Conservation (phyloP, 2,888 invertebrate genomes). For the Lochmaea crataegi region DNA sequence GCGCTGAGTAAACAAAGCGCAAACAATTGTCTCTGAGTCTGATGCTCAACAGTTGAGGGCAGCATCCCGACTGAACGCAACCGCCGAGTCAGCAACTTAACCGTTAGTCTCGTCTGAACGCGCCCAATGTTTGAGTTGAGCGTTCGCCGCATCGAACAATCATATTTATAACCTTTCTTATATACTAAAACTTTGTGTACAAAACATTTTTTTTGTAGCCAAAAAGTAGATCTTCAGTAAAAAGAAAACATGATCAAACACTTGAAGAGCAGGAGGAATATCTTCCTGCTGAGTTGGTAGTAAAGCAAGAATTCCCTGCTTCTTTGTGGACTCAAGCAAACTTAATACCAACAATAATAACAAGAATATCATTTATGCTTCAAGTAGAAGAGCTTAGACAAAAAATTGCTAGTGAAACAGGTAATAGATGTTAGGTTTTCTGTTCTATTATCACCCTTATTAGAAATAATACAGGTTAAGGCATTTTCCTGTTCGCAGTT, state of each 20-base stretch:
- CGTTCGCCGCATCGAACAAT: too few species aligned
- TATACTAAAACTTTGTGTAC: too few species aligned
- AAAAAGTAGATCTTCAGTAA: constrained; percentile 59
- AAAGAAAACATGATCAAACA: constrained; percentile 62
- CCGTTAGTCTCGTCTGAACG: too few species aligned
- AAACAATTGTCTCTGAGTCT: too few species aligned
- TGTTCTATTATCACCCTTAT: neutral
- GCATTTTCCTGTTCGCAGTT: too few species aligned
- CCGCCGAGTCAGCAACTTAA: too few species aligned
- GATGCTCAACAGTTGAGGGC: too few species aligned
- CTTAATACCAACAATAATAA: constrained; percentile 85
- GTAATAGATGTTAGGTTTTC: constrained; percentile 7
- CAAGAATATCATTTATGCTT: constrained; percentile 78
- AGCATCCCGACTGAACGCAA: too few species aligned
- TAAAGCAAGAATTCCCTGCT: constrained; percentile 76
- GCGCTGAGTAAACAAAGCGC: too few species aligned
- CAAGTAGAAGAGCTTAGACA: constrained; percentile 78
- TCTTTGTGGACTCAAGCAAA: constrained; percentile 88
- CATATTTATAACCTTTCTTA: too few species aligned
- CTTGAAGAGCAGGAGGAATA: constrained; percentile 74
- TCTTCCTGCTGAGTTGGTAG: constrained; percentile 90
- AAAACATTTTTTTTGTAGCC: constrained; percentile 54
- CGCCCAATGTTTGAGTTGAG: too few species aligned
- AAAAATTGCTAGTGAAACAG: constrained; percentile 66
- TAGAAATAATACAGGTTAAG: too few species aligned